Conservation (phyloP, 2,888 invertebrate genomes). For the Orthosia gracilis region DNA sequence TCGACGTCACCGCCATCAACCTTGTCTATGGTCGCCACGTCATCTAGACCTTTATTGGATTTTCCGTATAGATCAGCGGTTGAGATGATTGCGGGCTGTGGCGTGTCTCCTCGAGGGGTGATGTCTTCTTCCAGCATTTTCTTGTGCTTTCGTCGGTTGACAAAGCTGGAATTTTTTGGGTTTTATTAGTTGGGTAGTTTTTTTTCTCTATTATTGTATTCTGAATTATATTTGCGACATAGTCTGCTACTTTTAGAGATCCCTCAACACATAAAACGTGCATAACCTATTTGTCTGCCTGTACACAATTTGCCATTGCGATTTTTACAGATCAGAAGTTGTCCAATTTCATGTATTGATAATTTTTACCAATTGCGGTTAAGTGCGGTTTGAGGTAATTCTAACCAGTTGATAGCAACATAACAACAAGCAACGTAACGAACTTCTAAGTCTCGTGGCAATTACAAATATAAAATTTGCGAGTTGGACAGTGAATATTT, state of each 20-base stretch:
- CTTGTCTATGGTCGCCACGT: background rate
- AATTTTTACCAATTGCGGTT: too few species aligned
- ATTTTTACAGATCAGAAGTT: too few species aligned
- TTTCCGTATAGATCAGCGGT: conserved; percentile 81
- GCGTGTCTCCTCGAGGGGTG: conserved; percentile 78
- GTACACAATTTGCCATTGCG: too few species aligned
- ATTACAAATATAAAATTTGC: background rate
- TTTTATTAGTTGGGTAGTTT: conserved; percentile 11
- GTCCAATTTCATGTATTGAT: too few species aligned
- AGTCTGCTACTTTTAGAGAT: background rate
- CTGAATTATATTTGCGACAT: conserved; percentile 52
- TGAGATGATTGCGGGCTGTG: conserved; percentile 79
- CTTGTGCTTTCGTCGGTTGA: conserved; percentile 81
- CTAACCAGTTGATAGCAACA: background rate
- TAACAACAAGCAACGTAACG: too few species aligned
- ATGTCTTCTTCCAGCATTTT: conserved; percentile 84
- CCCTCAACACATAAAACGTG: too few species aligned
- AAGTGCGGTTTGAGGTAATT: background rate
- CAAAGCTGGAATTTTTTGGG: conserved; percentile 72
- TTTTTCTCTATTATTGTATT: conserved; percentile 21
- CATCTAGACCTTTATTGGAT: conserved; percentile 60
- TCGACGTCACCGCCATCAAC: conserved; percentile 14
- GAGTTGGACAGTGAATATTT: background rate
- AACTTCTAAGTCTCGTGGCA: too few species aligned
- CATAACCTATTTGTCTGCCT: too few species aligned